Conservation (phyloP, 2,113 vertebrate genomes). For the Actenoides lindsayi region DNA sequence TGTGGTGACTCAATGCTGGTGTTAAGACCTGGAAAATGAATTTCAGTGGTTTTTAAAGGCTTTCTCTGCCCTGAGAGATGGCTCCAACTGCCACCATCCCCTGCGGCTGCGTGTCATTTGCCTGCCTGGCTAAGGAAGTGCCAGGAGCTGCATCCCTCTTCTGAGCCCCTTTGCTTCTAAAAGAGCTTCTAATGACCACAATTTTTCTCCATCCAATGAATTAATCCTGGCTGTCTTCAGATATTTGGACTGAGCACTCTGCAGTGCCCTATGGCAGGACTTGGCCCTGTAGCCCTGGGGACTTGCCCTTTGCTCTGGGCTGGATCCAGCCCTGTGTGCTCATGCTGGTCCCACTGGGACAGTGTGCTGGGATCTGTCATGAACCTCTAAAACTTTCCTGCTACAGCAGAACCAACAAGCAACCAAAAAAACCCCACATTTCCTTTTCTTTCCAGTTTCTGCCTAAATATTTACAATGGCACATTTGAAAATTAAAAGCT, state of each 20-base stretch:
- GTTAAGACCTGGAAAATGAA: background rate
- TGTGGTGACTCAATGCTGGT: background rate
- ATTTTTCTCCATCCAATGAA: background rate
- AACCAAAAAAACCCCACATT: rapidly evolving
- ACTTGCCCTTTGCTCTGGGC: rapidly evolving
- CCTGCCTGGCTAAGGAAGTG: rapidly evolving
- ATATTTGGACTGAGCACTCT: background rate
- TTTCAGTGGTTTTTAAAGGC: background rate
- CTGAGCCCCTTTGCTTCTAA: background rate
- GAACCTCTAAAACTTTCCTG: background rate
- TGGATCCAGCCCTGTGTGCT: background rate
- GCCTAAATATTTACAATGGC: background rate
- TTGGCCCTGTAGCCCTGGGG: background rate
- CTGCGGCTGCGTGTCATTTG: rapidly evolving
- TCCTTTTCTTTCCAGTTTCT: background rate
- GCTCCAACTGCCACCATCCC: rapidly evolving
- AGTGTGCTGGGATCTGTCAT: background rate
- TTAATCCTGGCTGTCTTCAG: background rate
- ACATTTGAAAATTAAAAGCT: background rate
- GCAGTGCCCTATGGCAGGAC: background rate
- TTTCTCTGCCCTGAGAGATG: rapidly evolving
- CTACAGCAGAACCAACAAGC: background rate
- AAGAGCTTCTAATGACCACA: background rate
- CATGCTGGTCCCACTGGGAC: rapidly evolving
- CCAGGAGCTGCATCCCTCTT: background rate